Evolutionary conservation across 2,888 invertebrate species (phyloP), one percentile per base, ranked within the genome.

Genomic region (Brachynemurus nebulosus): DNA sequence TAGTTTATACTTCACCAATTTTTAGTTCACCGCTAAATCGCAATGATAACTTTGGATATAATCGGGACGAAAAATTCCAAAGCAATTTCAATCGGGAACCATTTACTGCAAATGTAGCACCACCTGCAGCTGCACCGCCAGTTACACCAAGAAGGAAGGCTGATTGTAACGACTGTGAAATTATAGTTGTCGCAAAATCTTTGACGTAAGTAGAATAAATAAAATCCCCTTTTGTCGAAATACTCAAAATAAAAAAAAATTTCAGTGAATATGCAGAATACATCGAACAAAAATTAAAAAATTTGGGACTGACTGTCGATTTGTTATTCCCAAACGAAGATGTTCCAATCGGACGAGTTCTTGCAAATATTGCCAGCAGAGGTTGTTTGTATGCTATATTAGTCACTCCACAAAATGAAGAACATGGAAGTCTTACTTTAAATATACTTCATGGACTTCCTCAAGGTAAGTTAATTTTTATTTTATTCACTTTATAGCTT

Each of bases 271-370:
- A 92, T 61, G 92, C 90, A 0, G 92, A 93, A 59, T 81, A 76
- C 55, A 83, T 93, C 48, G 92, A 93, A 61, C 70, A 76, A 30
- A 74, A 84, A 11, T 65, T 93, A 45, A 88, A 86, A 59, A 73
- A 77, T 34, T 63, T 85, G 4, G 86, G 85, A 2, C 69, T 90
- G 42, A 78, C 80, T 3, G 90, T 91, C 0, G 90, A 91, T 59
- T 68, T 93, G 1, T 66, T 91, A n/a, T 90, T 88, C 59, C 90
- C 93, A 0, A 89, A 90, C 64, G 90, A 89, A 59, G 88, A 90
- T 57, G 84, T 89, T 1, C 81, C 88, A 0, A 74, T 91, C 9
- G 69, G 72, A 30, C 71, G 79, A 53, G 80, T 91, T 17, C 66
- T 93, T 20, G 89, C 88, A 7, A 91, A 90, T 58, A 86, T 92